phyloP scores from a whole-genome alignment of 2,797 vertebrate species.

The Glossophaga mutica region DNA sequence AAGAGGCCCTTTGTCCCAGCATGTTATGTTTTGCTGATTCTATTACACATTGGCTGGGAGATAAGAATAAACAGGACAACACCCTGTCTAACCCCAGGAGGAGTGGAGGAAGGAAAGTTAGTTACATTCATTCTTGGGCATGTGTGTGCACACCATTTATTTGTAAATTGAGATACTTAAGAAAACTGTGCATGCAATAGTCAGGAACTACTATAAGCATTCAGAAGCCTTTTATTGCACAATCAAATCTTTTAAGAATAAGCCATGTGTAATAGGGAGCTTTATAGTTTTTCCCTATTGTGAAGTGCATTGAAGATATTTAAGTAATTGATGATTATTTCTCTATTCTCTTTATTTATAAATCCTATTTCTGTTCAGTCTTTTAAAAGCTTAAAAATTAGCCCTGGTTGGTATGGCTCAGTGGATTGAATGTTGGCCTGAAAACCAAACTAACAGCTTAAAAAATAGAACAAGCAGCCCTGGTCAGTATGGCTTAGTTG shows the following conservation, averaged over 20 bases:
- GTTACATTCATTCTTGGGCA: conserved; percentile 62
- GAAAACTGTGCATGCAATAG: conserved; percentile 58
- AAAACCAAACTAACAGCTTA: not conserved
- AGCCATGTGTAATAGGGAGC: conserved; percentile 33
- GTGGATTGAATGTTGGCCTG: not conserved
- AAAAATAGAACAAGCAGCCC: not conserved
- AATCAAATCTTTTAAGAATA: conserved; percentile 66
- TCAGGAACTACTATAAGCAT: conserved; percentile 49
- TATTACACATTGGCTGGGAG: conserved; percentile 70
- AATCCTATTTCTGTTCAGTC: conserved; percentile 34
- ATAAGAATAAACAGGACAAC: conserved; percentile 75
- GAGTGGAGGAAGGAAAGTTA: conserved; percentile 47
- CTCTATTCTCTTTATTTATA: conserved; percentile 31
- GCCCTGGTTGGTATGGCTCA: not conserved
- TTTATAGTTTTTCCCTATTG: conserved; percentile 43
- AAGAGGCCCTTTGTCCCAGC: conserved; percentile 70
- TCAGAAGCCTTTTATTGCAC: conserved; percentile 53
- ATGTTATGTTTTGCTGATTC: conserved; percentile 74
- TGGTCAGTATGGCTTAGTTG: not conserved
- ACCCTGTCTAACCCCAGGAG: conserved; percentile 65
- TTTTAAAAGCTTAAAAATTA: conserved; percentile 23
- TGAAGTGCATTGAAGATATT: conserved; percentile 13
- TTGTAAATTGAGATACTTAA: conserved; percentile 70
- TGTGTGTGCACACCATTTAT: conserved; percentile 45
- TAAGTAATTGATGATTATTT: conserved; percentile 64